Evolutionary conservation across 2,113 vertebrate species (phyloP), one percentile per base, ranked within the genome.

Genomic region (Triplophysa siluroides): DNA sequence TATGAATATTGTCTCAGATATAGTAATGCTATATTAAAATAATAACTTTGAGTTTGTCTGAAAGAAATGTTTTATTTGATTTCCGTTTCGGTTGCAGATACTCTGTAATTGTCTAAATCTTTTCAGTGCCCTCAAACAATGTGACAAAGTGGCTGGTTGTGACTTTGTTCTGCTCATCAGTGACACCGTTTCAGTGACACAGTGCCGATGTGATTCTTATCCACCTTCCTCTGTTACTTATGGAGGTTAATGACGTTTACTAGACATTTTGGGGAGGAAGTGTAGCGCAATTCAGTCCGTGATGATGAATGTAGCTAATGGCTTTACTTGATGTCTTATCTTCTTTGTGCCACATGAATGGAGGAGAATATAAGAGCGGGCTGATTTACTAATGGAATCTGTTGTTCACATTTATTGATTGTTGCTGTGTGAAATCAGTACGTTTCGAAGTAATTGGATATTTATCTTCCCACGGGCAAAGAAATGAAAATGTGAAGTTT

Each of bases 281-380:
- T 64, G 8, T 64, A 24, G 26, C 33, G 38, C 65, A 78, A 83
- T 83, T 66, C 69, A 80, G 29, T 47, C 66, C 38, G 33, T 69
- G 76, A 73, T 77, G 76, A 83, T 77, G 78, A 77, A 80, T 61
- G 73, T 68, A 21, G 82, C n/a, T 80, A 80, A 83, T 72, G 78
- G 82, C 61, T 64, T 72, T 72, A 47, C 78, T 77, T 33, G 24
- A 77, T 71, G 38, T 68, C 65, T 73, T 41, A 77, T 77, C 65
- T 77, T 80, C 41, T 78, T 77, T 66, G 58, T 67, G 50, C 64
- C 33, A 78, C 68, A 77, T 72, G 78, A 77, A 60, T 74, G 23
- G 73, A 67, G 9, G 63, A 52, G 47, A 77, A 78, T 47, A 67
- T 77, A 77, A 43, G 73, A 83, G 78, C 62, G 2, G 63, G 61